Base-by-base conservation (phyloP, 2,113 vertebrate genomes). In the Entomyzon cyanotis region DNA sequence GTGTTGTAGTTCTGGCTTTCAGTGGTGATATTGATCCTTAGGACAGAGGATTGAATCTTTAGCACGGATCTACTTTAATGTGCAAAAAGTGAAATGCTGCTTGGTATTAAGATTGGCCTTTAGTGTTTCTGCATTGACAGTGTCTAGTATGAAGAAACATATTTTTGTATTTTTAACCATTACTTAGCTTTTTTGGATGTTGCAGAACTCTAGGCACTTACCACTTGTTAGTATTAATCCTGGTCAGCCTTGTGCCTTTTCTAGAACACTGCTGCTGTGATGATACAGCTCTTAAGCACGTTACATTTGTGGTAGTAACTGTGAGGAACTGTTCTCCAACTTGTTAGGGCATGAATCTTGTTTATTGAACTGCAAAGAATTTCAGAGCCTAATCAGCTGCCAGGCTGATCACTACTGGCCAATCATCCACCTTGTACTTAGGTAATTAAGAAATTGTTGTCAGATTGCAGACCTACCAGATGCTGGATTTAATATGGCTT, bases 31-130 rank as follows among this genome's bases (percentile, higher is more conserved):
- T 12, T 82, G 67, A 85, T 93, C 33, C 49, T 69, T 70, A 84
- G 47, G 52, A 33, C 87, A 80, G 87, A 89, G 55, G 63, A 55
- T 27, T 83, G 70, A 46, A 94, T 83, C 70, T 30, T 76, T 76
- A 37, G 71, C 49, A 64, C 8, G 0, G 9, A 41, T 15, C 31
- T 84, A 46, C 47, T 75, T 82, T 60, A 56, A 70, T 53, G 77
- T 77, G 60, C 55, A 47, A 39, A 50, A 93, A 67, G 39, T 90
- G 37, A 87, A 94, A 60, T 33, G 52, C 62, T 96, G 58, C 70
- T 94, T 87, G 69, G 27, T 94, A 21, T 75, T 70, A 78, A 89
- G 93, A 84, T 89, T 94, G 93, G 81, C 62, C 87, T 90, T 77
- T 91, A 85, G 91, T 93, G 78, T 94, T 91, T 91, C 82, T 55